Percentiles rank a stretch among this genome's conserved stretches.
These are phyloP conservation scores for Platanista minor DNA, from an alignment of 2,113 vertebrate genomes.

Conservation along the genomic window DNA sequence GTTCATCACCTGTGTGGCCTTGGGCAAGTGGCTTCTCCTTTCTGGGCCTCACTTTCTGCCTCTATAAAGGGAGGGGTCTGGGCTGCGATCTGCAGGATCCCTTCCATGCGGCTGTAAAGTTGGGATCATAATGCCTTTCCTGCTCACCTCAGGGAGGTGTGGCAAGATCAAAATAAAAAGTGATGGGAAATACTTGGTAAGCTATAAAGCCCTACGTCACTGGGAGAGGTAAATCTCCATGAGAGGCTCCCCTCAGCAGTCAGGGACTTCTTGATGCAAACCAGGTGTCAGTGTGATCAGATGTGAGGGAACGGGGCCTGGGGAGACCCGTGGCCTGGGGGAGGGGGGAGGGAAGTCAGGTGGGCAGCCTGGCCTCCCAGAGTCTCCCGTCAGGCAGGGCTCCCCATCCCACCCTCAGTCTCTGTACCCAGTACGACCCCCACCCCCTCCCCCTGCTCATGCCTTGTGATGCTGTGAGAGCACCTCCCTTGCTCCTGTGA, in stretches of 20 bases:
- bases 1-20: not conserved
- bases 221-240: not conserved
- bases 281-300: not conserved
- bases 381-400: not conserved
- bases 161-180: not conserved
- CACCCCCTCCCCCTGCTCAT: fast-evolving
- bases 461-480: not conserved
- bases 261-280: not conserved
- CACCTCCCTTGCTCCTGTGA: not conserved
- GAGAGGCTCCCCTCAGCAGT: not conserved
- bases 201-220: not conserved
- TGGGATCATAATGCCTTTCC: not conserved
- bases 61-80: not conserved
- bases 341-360: not conserved
- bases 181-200: not conserved
- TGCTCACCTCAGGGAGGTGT: not conserved
- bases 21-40: not conserved
- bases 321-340: not conserved
- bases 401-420: not conserved
- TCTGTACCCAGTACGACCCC: not conserved
- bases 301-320: not conserved
- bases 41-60: not conserved
- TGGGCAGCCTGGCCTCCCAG: not conserved
- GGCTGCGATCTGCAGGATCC: not conserved
- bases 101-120: not conserved